phyloP scores from a whole-genome alignment of 2,113 vertebrate species.

The Castor canadensis region DNA sequence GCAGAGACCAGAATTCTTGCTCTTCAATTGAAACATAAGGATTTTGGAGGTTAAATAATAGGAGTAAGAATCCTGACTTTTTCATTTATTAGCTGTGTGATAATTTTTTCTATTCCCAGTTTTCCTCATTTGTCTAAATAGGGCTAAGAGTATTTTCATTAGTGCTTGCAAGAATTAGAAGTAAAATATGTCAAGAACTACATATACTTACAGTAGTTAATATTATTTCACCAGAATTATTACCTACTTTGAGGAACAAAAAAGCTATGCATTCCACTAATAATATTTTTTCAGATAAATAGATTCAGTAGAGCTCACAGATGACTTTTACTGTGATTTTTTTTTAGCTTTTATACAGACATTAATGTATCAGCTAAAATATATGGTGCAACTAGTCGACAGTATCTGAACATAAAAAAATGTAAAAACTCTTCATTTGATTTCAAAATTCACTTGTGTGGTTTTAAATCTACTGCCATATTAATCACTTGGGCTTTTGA shows the following conservation, averaged over 20 bases:
- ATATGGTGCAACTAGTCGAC: not conserved
- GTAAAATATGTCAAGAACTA: not conserved
- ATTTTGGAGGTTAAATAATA: not conserved
- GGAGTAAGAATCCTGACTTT: not conserved
- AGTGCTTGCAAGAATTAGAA: slow-evolving; percentile 3
- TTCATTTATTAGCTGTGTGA: not conserved
- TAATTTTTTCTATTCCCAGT: not conserved
- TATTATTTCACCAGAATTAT: not conserved
- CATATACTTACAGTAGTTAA: not conserved
- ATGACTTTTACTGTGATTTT: not conserved
- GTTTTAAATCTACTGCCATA: slow-evolving; percentile 50
- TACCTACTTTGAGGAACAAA: not conserved
- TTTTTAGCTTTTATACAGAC: not conserved
- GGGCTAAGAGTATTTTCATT: not conserved
- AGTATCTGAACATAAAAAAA: not conserved
- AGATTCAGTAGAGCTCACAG: not conserved
- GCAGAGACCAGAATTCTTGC: not conserved
- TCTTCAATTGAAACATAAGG: not conserved
- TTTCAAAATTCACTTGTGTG: slow-evolving; percentile 45
- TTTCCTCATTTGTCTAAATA: slow-evolving; percentile 16
- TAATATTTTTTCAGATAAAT: slow-evolving; percentile 19
- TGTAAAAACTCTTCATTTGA: slow-evolving; percentile 45
- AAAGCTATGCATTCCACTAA: not conserved
- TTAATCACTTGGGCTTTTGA: slow-evolving; percentile 67
- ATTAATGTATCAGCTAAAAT: not conserved